phyloP scores from a whole-genome alignment of 2,888 invertebrate species.

The Dryocosmus kuriphilus region DNA sequence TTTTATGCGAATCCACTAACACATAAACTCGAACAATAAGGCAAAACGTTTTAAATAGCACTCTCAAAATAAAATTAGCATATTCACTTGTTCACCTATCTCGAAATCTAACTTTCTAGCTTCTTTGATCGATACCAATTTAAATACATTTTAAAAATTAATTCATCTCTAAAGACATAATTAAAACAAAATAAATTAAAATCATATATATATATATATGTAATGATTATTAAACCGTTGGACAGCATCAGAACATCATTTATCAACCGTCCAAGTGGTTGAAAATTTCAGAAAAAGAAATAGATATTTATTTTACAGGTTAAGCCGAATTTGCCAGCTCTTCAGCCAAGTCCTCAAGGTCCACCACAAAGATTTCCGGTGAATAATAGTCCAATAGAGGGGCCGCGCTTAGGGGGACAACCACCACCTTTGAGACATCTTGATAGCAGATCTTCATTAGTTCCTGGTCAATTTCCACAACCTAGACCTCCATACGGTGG shows the following conservation, averaged over 20 bases:
- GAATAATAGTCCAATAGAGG: constrained; percentile 71
- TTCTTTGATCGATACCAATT: neutral
- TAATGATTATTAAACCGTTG: no score
- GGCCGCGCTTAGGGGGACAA: constrained; percentile 80
- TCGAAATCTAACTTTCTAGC: constrained; percentile 5
- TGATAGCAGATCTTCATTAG: constrained; percentile 77
- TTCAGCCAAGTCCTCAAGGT: constrained; percentile 64
- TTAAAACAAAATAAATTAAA: neutral
- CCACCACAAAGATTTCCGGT: constrained; percentile 64
- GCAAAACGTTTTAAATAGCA: constrained; percentile 4
- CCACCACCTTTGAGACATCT: constrained; percentile 79
- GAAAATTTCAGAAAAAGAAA: constrained; percentile 14
- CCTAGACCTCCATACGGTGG: constrained; percentile 57
- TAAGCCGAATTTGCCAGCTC: constrained; percentile 63
- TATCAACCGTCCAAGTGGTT: neutral
- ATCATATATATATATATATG: no score
- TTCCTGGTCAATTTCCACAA: constrained; percentile 68
- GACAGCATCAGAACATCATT: neutral
- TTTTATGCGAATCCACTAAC: neutral
- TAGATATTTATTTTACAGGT: constrained; percentile 62
- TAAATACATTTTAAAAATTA: neutral
- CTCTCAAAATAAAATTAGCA: constrained; percentile 16
- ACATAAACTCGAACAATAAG: neutral
- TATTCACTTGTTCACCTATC: neutral
- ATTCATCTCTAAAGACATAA: neutral